These are phyloP conservation scores for Daphoenositta chrysoptera DNA, from an alignment of 2,113 vertebrate genomes.

Conservation along the genomic window DNA sequence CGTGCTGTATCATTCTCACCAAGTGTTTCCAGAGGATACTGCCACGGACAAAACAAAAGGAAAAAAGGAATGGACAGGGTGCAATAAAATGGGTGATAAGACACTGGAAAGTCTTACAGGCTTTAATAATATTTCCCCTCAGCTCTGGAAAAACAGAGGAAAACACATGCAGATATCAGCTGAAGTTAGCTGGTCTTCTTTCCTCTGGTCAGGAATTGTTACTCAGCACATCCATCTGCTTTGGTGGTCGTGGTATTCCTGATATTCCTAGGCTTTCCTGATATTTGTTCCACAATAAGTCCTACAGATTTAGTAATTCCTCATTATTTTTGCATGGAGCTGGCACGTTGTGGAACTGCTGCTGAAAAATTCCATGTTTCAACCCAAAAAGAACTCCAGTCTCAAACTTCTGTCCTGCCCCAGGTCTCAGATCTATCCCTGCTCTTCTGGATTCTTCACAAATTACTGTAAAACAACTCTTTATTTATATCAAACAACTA, in stretches of 20 bases:
- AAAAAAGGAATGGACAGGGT: background rate
- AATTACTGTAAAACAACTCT: background rate
- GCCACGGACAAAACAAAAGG: background rate
- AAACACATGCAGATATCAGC: background rate
- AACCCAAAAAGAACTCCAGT: background rate
- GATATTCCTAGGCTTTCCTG: background rate
- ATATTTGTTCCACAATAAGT: no score
- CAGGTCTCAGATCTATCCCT: background rate
- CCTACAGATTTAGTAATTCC: background rate
- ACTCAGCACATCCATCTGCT: background rate
- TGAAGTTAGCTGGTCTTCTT: background rate
- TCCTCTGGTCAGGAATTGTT: background rate
- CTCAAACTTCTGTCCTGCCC: background rate
- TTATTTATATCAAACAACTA: background rate
- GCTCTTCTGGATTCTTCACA: background rate
- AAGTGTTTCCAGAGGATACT: background rate
- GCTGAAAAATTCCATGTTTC: background rate
- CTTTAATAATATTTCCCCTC: background rate
- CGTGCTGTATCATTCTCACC: background rate
- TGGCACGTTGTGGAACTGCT: background rate
- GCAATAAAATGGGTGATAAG: background rate
- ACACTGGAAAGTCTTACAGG: background rate
- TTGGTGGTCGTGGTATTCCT: background rate
- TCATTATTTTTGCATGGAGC: background rate
- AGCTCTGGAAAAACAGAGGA: background rate